A percentile compares a stretch with the other conserved stretches of the same genome.
phyloP scores from a whole-genome alignment of 2,797 vertebrate genomes.

The Gymnopithys bicolor region DNA sequence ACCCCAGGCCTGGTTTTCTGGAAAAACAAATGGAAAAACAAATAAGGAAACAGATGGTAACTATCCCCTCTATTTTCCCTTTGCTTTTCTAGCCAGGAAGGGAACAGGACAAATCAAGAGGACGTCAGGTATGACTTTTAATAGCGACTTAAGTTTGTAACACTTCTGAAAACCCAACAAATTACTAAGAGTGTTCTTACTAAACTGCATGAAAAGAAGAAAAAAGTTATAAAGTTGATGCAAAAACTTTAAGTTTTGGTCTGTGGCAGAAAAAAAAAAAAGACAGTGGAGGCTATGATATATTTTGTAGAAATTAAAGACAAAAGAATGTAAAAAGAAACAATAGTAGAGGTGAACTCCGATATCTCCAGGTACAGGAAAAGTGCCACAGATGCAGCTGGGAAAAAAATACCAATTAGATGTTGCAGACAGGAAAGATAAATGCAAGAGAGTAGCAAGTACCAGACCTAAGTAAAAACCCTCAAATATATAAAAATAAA shows the following conservation, averaged over 20 bases:
- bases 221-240: background rate
- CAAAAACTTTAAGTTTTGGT: background rate
- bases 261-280: background rate
- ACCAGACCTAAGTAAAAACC: background rate
- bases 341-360: background rate
- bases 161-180: background rate
- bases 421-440: accelerated
- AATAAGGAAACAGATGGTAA: background rate
- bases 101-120: background rate
- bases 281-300: background rate
- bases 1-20: background rate
- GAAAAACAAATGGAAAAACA: background rate
- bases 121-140: background rate
- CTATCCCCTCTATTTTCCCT: background rate
- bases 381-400: background rate
- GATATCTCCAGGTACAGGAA: background rate
- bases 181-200: accelerated
- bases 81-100: background rate
- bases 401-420: background rate
- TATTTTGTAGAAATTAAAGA: background rate
- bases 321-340: background rate
- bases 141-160: accelerated
- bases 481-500: background rate
- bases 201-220: background rate
- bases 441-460: accelerated